Conservation (phyloP, 2,797 vertebrate genomes). For the Chrysocyon brachyurus region DNA sequence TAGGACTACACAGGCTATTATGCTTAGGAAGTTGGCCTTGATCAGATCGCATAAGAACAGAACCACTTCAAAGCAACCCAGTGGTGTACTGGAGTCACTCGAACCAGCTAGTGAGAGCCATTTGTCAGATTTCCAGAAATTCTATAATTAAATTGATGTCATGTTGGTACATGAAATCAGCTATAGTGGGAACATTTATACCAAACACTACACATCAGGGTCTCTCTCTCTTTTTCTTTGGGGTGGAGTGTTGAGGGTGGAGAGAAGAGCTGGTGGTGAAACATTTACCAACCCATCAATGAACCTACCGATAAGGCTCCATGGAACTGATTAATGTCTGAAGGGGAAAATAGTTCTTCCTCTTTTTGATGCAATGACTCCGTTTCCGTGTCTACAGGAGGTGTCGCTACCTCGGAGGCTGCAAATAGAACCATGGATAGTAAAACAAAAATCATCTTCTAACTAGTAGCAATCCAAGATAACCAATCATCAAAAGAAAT, state of each 20-base stretch:
- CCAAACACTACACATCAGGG: not conserved
- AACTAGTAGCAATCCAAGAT: not conserved
- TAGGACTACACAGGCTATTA: not conserved
- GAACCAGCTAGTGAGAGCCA: not conserved
- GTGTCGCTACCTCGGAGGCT: not conserved
- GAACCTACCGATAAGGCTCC: not conserved
- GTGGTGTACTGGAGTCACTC: not conserved
- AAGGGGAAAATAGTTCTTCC: not conserved
- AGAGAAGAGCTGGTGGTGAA: not conserved
- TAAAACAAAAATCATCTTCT: constrained; percentile 24
- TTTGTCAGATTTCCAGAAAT: not conserved
- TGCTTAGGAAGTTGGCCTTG: not conserved
- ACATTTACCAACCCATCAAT: not conserved
- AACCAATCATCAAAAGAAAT: not conserved
- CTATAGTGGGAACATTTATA: not conserved
- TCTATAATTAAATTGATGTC: not conserved
- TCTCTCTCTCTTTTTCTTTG: not conserved
- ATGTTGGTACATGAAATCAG: not conserved
- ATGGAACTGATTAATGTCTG: accelerated
- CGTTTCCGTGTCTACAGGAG: not conserved
- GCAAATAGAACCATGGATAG: not conserved
- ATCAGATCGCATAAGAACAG: not conserved
- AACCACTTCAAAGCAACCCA: not conserved
- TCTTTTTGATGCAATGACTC: not conserved
- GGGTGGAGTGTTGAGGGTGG: too few species aligned